phyloP scores from a whole-genome alignment of 35 echinoderm and acorn worm genomes.

The Ophiothrix spiculata region DNA sequence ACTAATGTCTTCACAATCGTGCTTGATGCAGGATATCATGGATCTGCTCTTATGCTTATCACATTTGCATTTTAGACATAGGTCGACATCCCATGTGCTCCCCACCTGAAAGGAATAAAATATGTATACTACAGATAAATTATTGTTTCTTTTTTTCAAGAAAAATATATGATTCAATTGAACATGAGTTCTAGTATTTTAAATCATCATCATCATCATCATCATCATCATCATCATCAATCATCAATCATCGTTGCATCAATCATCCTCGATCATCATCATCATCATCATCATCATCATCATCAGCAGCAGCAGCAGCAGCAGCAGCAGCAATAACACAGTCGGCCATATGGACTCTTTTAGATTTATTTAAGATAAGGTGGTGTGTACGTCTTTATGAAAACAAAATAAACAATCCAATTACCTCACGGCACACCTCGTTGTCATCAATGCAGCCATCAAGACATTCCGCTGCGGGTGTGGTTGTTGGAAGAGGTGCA shows the following conservation, averaged over 20 bases:
- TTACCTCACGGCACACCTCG: constrained; percentile 7
- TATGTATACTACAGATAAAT: background rate
- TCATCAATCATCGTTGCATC: too few relatives aligned
- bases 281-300: too few relatives aligned
- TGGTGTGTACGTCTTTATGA: background rate
- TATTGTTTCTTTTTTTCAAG: background rate
- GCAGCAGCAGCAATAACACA: background rate
- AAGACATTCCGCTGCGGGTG: background rate
- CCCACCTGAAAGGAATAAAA: background rate
- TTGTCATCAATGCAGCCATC: constrained; percentile 1
- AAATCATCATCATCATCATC: background rate
- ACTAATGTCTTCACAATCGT: background rate
- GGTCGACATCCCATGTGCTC: constrained; percentile 9
- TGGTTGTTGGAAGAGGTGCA: background rate
- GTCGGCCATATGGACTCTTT: background rate
- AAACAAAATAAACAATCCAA: background rate
- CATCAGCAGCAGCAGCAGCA: too few relatives aligned
- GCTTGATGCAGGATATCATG: background rate
- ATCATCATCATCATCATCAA: too few relatives aligned
- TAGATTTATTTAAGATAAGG: background rate
- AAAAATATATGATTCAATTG: too few relatives aligned
- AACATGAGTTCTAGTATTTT: too few relatives aligned
- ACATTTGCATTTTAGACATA: constrained; percentile 13
- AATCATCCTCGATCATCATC: too few relatives aligned
- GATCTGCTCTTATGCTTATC: constrained; percentile 10